Base-by-base conservation (phyloP, 2,797 vertebrate genomes). In the Limosa lapponica region DNA sequence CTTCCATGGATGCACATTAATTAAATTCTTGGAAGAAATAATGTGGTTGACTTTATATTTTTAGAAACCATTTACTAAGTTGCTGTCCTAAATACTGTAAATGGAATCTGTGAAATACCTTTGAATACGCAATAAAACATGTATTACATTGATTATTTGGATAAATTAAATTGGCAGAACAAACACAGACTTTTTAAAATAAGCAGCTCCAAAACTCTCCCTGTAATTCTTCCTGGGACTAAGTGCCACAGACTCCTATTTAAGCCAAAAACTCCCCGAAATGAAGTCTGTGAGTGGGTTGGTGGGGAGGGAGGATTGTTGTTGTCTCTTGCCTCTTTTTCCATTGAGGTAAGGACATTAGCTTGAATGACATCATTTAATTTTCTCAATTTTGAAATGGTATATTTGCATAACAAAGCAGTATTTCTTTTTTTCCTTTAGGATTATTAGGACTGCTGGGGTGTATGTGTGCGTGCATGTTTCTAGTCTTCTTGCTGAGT, bases 391-490 rank as follows among this genome's bases (percentile, higher is more conserved):
- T 95, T 89, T 86, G 85, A 88, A 94, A 94, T 27, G 23, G 19
- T 51, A 3, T 43, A 93, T 97, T 96, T 96, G 79, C 94, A 96
- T 95, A 91, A 91, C 91, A 96, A 96, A 95, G 91, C 62, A 87
- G n/a, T 27, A 71, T 73, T 75, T 73, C 19, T 92, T 74, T 87
- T 87, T 67, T 51, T 48, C 41, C 87, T 94, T 65, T 54, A n/a
- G 77, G 73, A 87, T 93, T 71, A 92, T 87, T 93, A 96, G 72
- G 43, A 55, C 73, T 90, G 85, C 39, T 12, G 17, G 75, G 37
- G 27, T 81, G 62, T 88, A 25, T 95, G 82, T 71, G 87, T 84
- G 80, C 12, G 15, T 95, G 85, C 85, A 28, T 70, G 86, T 89
- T 93, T 87, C 77, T 52, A 8, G 72, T 41, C 70, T 41, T 89